Base-by-base conservation (phyloP, 1,140 invertebrate genomes). In the Xylocopa sonorina region DNA sequence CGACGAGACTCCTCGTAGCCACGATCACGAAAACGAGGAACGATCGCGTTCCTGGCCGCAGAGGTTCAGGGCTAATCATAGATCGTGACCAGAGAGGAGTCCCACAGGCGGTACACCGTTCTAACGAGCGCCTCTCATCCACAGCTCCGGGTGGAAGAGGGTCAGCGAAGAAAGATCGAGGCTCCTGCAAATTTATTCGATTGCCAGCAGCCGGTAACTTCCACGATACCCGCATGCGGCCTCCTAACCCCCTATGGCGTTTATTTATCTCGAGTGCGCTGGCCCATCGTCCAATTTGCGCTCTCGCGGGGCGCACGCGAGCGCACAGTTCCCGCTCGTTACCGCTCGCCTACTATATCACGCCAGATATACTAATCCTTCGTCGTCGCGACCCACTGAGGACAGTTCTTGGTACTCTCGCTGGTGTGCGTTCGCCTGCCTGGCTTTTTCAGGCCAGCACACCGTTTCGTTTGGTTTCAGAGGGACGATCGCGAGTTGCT, bases 211-310 rank as follows among this genome's bases (percentile, higher is more conserved):
- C 71, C 50, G 41, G 58, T 75, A 78, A 84, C 72, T 80, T 80
- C 73, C 71, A 86, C 60, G 66, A 73, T 85, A 78, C 85, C 85
- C 84, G 85, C 85, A 87, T 87, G 64, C 53, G 64, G 51, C 74
- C 53, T 74, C 51, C 71, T 64, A 67, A 78, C 78, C 81, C 79
- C 69, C 66, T 69, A 71, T 75, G 79, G 55, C 72, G 71, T 87
- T 87, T 87, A 87, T 87, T 87, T 87, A 87, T 86, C 82, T 84
- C 84, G 82, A 86, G 86, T 87, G 74, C 66, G 50, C 66, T 50
- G 48, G 60, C 69, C 78, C 85, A 82, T 87, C 85, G 86, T 82
- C 60, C 82, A 86, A 87, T 87, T 84, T 86, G 76, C 69, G 62
- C 64, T 72, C 69, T 72, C 71, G 85, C 67, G 66, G 76, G n/a